Evolutionary conservation across 2,888 invertebrate genomes (phyloP).

Genomic region (Monoplex corrugatus): DNA sequence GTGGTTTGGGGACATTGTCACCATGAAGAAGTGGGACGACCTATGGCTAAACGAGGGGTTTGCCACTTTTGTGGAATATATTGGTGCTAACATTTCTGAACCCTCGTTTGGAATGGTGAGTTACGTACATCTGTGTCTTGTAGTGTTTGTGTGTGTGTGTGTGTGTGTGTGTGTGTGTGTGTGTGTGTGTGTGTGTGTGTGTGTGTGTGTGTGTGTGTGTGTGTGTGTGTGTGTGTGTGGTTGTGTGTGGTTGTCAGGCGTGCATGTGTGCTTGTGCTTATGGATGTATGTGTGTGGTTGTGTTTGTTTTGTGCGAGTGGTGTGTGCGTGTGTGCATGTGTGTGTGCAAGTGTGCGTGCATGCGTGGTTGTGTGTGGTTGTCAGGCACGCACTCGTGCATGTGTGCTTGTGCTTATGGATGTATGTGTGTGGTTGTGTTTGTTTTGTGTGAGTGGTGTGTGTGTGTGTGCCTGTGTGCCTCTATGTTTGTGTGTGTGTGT

Average conservation of each 20-base stretch:
- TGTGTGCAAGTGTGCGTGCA: neutral
- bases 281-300: neutral
- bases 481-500: neutral
- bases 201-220: neutral
- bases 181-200: neutral
- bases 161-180: neutral
- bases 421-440: neutral
- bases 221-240: neutral
- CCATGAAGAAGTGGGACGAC: slow-evolving; percentile 94
- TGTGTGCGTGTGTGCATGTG: neutral
- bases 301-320: neutral
- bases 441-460: neutral
- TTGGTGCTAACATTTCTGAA: slow-evolving; percentile 85
- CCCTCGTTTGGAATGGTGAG: neutral
- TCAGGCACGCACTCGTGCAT: neutral
- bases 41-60: slow-evolving; percentile 95
- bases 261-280: neutral
- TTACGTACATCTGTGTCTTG: neutral
- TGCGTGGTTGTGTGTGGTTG: neutral
- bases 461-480: slow-evolving; percentile 8
- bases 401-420: neutral
- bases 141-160: neutral
- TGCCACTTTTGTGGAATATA: slow-evolving; percentile 92
- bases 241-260: neutral
- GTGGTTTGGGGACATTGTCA: slow-evolving; percentile 85